Percentiles rank a stretch among this genome's conserved stretches.
These are phyloP conservation scores for Campoletis raptor DNA, from an alignment of 2,888 invertebrate genomes.

Conservation along the genomic window DNA sequence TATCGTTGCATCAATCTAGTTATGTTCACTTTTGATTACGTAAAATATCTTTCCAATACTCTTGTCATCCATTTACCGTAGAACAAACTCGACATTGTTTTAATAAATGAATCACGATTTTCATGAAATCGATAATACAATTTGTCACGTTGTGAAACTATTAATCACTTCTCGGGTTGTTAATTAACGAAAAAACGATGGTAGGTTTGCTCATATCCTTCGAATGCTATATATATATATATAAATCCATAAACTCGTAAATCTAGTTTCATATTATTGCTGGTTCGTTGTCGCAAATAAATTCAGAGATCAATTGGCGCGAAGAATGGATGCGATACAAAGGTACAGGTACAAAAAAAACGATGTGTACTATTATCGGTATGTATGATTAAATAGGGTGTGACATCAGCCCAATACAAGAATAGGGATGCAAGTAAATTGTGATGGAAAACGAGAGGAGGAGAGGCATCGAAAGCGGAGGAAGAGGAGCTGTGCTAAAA, in stretches of 20 bases:
- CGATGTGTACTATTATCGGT: neutral
- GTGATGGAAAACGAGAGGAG: neutral
- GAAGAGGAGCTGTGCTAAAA: slow-evolving; percentile 71
- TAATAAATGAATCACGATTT: slow-evolving; percentile 6
- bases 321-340: slow-evolving; percentile 23
- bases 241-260: neutral
- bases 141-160: slow-evolving; percentile 19
- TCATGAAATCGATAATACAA: neutral
- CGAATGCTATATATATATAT: neutral
- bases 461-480: slow-evolving; percentile 11
- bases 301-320: slow-evolving; percentile 15
- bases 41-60: neutral
- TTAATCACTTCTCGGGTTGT: slow-evolving; percentile 2
- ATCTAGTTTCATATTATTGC: slow-evolving; percentile 1
- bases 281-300: slow-evolving; percentile 5
- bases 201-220: neutral
- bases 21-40: neutral
- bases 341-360: neutral
- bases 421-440: slow-evolving; percentile 19
- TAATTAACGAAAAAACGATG: slow-evolving; percentile 19
- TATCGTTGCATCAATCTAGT: neutral
- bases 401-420: slow-evolving; percentile 55
- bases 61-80: neutral
- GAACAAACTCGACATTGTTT: neutral
- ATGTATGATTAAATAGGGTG: slow-evolving; percentile 64